These are phyloP conservation scores for Magallana angulata DNA, from an alignment of 1,140 invertebrate genomes.

Conservation along the genomic window DNA sequence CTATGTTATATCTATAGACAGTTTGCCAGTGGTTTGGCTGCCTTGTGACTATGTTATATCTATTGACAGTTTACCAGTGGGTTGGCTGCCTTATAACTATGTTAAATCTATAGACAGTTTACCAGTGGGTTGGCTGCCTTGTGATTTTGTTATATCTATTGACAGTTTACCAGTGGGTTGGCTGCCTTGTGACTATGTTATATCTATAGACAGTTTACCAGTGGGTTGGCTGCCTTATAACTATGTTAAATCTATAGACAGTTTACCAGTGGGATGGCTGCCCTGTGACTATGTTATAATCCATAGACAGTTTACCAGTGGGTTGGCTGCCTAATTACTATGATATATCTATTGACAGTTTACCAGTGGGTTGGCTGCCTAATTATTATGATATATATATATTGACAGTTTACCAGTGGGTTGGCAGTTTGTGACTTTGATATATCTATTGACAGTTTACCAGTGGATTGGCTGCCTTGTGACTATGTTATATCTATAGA, in stretches of 20 bases:
- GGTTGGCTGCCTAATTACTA: too few species aligned
- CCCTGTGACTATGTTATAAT: background rate
- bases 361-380: slow-evolving; percentile 1
- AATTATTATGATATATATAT: too few species aligned
- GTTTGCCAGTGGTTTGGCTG: too few species aligned
- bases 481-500: too few species aligned
- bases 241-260: too few species aligned
- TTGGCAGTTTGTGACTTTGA: background rate
- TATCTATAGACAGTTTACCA: background rate
- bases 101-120: background rate
- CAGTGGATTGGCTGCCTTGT: background rate
- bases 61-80: background rate
- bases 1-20: too few species aligned
- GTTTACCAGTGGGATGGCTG: background rate
- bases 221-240: background rate
- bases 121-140: background rate
- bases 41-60: too few species aligned
- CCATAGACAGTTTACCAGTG: too few species aligned
- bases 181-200: background rate
- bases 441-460: background rate
- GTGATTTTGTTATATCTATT: too few species aligned
- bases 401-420: background rate
- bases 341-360: background rate
- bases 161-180: background rate
- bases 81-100: background rate